phyloP scores from a whole-genome alignment of 2,113 vertebrate genomes.

The Cichladusa arquata region DNA sequence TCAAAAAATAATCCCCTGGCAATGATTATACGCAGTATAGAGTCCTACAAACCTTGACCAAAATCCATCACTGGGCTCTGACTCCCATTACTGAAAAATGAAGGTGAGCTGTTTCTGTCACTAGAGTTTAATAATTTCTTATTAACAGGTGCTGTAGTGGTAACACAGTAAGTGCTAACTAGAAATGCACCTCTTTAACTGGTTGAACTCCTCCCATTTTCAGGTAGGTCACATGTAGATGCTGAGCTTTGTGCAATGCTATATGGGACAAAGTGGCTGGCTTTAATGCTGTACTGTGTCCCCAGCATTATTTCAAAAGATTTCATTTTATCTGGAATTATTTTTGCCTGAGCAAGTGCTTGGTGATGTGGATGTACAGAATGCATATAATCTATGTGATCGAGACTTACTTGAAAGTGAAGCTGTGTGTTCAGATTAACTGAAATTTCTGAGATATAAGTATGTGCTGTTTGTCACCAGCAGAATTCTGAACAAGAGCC shows the following conservation, averaged over 20 bases:
- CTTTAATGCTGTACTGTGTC: neutral
- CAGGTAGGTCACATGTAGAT: neutral
- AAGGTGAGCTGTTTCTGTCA: neutral
- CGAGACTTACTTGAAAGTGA: neutral
- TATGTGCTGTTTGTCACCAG: neutral
- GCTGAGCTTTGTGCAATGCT: neutral
- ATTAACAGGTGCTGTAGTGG: neutral
- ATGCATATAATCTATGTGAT: neutral
- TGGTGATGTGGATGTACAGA: neutral
- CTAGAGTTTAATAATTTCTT: neutral
- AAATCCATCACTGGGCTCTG: neutral
- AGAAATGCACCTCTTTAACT: neutral
- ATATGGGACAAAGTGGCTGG: neutral
- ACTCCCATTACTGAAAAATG: neutral
- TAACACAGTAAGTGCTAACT: neutral
- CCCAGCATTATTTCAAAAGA: neutral
- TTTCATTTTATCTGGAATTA: neutral
- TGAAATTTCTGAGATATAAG: neutral
- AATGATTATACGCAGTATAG: neutral
- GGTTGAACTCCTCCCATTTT: neutral
- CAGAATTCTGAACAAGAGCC: neutral
- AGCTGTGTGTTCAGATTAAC: neutral
- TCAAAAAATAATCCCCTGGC: neutral
- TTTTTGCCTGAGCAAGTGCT: neutral
- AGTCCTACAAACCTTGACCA: neutral